Conservation (phyloP, 23 tunicate genomes). For the Styela clava region DNA sequence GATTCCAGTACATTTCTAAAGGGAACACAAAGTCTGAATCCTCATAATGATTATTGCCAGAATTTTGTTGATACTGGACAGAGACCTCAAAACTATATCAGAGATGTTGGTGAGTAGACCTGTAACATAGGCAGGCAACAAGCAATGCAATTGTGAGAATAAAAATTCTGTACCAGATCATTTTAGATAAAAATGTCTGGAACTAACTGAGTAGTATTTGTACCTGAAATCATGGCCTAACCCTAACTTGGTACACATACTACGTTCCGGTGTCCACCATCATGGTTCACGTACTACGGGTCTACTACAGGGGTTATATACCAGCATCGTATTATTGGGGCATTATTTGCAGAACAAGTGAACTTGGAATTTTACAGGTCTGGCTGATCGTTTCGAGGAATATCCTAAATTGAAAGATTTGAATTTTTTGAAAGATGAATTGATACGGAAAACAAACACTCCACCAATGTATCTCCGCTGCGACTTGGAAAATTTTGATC, state of each 20-base stretch:
- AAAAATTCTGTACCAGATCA: too few relatives aligned
- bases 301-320: too few relatives aligned
- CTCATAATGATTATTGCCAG: slow-evolving; percentile 97
- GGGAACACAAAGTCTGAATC: slow-evolving; percentile 93
- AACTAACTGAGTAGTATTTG: too few relatives aligned
- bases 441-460: slow-evolving; percentile 69
- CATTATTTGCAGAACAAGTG: too few relatives aligned
- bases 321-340: too few relatives aligned
- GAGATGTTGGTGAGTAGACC: slow-evolving; percentile 18
- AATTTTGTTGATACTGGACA: slow-evolving; percentile 98
- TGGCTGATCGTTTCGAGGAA: slow-evolving; percentile 91
- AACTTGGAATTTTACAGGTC: slow-evolving; percentile 23
- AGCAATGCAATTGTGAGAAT: too few relatives aligned
- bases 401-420: slow-evolving; percentile 93
- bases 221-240: too few relatives aligned
- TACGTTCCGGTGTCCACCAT: too few relatives aligned
- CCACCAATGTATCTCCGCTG: slow-evolving; percentile 84
- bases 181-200: too few relatives aligned
- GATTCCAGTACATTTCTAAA: slow-evolving; percentile 94
- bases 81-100: slow-evolving; percentile 59
- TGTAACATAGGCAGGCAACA: neutral
- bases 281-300: too few relatives aligned
- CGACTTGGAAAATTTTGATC: slow-evolving; percentile 58
- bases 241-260: too few relatives aligned
- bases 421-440: slow-evolving; percentile 69